Conservation (phyloP, 2,797 vertebrate species). For the Philypnodon macrostomus region DNA sequence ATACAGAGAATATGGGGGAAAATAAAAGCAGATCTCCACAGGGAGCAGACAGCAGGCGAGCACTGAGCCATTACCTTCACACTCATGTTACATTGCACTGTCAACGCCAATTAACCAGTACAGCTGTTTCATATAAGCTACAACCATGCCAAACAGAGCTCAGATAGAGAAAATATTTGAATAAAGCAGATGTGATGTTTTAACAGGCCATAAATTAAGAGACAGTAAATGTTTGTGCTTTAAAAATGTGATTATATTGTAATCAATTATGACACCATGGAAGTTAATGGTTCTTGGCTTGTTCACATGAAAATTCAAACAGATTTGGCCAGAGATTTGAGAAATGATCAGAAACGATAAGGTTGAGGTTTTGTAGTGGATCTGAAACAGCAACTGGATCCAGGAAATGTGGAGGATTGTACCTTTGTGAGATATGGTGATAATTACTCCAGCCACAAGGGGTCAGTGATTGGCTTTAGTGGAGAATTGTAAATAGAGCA, state of each 20-base stretch:
- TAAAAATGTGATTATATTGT: not conserved
- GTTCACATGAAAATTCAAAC: too few species aligned
- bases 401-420: too few species aligned
- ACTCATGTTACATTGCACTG: constrained; percentile 31
- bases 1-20: constrained; percentile 8
- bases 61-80: constrained; percentile 35
- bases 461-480: too few species aligned
- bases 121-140: constrained; percentile 44
- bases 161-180: constrained; percentile 8
- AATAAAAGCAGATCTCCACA: constrained; percentile 6
- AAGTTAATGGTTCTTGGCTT: too few species aligned
- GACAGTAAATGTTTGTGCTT: not conserved
- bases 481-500: too few species aligned
- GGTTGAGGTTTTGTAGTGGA: too few species aligned
- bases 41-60: constrained; percentile 33
- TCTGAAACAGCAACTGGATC: too few species aligned
- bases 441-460: too few species aligned
- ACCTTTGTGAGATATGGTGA: too few species aligned
- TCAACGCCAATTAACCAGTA: constrained; percentile 25
- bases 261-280: too few species aligned
- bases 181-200: constrained; percentile 10
- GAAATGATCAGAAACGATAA: too few species aligned
- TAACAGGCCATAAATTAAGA: constrained; percentile 2
- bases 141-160: not conserved
- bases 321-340: too few species aligned